These are phyloP conservation scores for Misgurnus anguillicaudatus DNA, from an alignment of 2,113 vertebrate species.

Conservation along the genomic window DNA sequence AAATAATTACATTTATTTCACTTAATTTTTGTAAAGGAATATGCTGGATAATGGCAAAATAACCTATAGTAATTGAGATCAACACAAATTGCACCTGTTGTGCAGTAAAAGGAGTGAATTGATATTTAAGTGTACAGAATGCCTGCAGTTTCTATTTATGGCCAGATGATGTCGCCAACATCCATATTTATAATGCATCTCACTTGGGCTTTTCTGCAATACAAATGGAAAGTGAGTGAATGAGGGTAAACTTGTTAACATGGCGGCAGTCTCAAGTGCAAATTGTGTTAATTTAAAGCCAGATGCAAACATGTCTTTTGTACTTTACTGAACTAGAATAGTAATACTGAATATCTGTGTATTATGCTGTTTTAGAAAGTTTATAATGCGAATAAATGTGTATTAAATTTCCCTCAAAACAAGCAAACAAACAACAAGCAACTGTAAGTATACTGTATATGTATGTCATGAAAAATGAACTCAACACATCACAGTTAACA, in stretches of 20 bases:
- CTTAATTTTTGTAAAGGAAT: no score
- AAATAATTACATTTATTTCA: no score
- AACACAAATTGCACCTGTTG: no score
- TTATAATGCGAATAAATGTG: no score
- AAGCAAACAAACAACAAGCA: no score
- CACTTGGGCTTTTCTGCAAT: neutral
- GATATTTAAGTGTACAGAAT: neutral
- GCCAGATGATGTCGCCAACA: neutral
- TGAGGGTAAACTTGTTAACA: neutral
- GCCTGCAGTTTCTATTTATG: neutral
- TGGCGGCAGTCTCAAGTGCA: neutral
- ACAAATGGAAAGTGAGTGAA: constrained; percentile 13
- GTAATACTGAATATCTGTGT: no score
- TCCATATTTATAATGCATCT: constrained; percentile 1
- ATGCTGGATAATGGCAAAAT: neutral
- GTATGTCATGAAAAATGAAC: neutral
- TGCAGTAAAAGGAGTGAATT: neutral
- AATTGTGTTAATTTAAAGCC: neutral
- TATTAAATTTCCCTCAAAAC: no score
- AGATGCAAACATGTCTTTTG: neutral
- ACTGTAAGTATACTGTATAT: no score
- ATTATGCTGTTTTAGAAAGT: no score
- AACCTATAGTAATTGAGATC: neutral
- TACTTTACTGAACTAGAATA: neutral
- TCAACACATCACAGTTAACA: neutral